Evolutionary conservation across 1,140 invertebrate species (phyloP).

Genomic region (Teleopsis dalmanni): DNA sequence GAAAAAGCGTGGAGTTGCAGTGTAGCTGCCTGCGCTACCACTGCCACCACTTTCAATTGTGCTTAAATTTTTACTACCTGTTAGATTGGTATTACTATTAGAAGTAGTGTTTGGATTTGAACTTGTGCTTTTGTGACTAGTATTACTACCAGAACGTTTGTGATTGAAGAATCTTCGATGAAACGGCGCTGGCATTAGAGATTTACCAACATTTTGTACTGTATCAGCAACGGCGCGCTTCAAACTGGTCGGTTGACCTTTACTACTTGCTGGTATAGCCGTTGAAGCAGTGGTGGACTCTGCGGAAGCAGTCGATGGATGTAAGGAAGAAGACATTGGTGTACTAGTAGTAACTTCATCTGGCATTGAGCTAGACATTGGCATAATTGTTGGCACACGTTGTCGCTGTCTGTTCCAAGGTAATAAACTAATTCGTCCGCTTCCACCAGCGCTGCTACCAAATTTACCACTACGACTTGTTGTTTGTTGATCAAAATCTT

Average conservation of each 20-base stretch:
- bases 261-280: constrained; percentile 4
- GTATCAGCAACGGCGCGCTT: constrained; percentile 27
- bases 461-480: constrained; percentile 13
- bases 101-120: constrained; percentile 26
- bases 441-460: constrained; percentile 2
- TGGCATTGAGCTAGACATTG: constrained; percentile 36
- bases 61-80: constrained; percentile 19
- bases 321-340: constrained; percentile 18
- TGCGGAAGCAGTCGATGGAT: constrained; percentile 36
- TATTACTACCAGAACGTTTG: constrained; percentile 34
- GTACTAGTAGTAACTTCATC: constrained; percentile 23
- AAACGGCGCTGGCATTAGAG: constrained; percentile 16
- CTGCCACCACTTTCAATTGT: constrained; percentile 41
- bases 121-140: constrained; percentile 33
- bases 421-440: constrained; percentile 31
- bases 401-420: constrained; percentile 13
- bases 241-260: constrained; percentile 19
- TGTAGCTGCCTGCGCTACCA: constrained; percentile 35
- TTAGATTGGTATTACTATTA: constrained; percentile 31
- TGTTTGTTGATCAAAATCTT: constrained; percentile 17
- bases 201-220: constrained; percentile 5
- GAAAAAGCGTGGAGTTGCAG: constrained; percentile 8
- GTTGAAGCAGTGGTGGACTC: constrained; percentile 35
- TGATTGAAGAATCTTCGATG: constrained; percentile 29
- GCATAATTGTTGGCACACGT: constrained; percentile 24